Evolutionary conservation across 2,888 invertebrate species (phyloP).

Genomic region (Orthosia gothica): DNA sequence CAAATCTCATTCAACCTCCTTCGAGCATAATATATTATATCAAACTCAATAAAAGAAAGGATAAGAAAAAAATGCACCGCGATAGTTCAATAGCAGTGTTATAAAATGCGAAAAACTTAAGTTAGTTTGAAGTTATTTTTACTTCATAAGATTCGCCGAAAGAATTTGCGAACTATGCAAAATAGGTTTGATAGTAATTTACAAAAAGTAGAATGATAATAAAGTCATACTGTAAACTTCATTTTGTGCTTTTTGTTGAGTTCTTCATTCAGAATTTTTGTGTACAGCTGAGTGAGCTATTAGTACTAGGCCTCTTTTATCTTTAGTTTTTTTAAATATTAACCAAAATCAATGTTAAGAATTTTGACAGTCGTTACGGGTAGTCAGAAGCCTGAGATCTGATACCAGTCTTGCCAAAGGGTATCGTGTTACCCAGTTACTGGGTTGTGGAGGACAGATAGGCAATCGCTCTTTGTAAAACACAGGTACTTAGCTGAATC

Average conservation of each 20-base stretch:
- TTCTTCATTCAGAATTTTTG: slow-evolving; percentile 33
- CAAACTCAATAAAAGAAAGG: slow-evolving; percentile 27
- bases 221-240: slow-evolving; percentile 57
- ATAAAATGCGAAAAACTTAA: slow-evolving; percentile 61
- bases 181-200: slow-evolving; percentile 63
- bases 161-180: slow-evolving; percentile 65
- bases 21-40: slow-evolving; percentile 45
- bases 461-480: no score
- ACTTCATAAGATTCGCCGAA: slow-evolving; percentile 63
- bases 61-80: slow-evolving; percentile 41
- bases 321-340: not conserved
- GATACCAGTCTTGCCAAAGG: no score
- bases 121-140: slow-evolving; percentile 61
- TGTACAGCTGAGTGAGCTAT: slow-evolving; percentile 4
- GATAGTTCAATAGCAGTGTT: slow-evolving; percentile 61
- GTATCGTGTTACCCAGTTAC: no score
- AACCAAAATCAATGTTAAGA: not conserved
- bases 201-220: slow-evolving; percentile 56
- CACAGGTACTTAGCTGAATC: no score
- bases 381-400: no score
- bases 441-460: no score
- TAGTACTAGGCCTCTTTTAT: not conserved
- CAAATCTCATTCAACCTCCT: slow-evolving; percentile 16
- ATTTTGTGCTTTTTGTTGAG: slow-evolving; percentile 45
- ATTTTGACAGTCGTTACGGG: no score